A percentile compares a stretch with the other conserved stretches of the same genome.
phyloP scores from a whole-genome alignment of 2,113 vertebrate genomes.

The Tonatia bakeri region DNA sequence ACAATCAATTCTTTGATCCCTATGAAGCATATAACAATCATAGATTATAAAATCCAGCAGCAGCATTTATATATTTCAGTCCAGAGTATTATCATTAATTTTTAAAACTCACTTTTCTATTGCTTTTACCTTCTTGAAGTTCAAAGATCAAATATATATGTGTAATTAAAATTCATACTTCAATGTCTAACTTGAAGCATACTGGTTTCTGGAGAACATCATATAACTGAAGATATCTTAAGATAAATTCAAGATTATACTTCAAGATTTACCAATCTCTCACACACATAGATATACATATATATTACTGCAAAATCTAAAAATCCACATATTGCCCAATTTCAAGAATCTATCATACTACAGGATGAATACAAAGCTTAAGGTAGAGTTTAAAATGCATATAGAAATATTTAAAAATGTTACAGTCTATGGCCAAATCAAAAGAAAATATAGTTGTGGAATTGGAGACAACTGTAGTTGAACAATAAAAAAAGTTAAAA shows the following conservation, averaged over 20 bases:
- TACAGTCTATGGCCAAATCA: background rate
- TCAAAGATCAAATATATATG: background rate
- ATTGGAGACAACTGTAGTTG: background rate
- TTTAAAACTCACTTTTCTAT: conserved; percentile 32
- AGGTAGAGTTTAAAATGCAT: background rate
- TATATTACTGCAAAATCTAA: background rate
- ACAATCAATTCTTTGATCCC: conserved; percentile 12
- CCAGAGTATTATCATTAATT: background rate
- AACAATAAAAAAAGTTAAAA: too few relatives aligned
- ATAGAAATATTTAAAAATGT: conserved; percentile 17
- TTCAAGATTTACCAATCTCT: background rate
- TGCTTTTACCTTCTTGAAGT: background rate
- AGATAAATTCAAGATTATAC: conserved; percentile 37
- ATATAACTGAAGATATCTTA: conserved; percentile 7
- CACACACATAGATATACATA: background rate
- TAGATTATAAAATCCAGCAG: conserved; percentile 12
- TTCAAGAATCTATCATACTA: conserved; percentile 28
- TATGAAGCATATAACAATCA: background rate
- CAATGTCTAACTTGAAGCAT: background rate
- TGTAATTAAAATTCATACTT: background rate
- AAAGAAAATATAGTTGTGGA: conserved; percentile 17
- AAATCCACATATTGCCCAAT: background rate
- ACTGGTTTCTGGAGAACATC: background rate
- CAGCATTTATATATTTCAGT: background rate
- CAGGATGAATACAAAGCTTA: background rate